A percentile compares a stretch with the other conserved stretches of the same genome.
phyloP scores from a whole-genome alignment of 2,888 invertebrate genomes.

The Ectropis crepuscularia region DNA sequence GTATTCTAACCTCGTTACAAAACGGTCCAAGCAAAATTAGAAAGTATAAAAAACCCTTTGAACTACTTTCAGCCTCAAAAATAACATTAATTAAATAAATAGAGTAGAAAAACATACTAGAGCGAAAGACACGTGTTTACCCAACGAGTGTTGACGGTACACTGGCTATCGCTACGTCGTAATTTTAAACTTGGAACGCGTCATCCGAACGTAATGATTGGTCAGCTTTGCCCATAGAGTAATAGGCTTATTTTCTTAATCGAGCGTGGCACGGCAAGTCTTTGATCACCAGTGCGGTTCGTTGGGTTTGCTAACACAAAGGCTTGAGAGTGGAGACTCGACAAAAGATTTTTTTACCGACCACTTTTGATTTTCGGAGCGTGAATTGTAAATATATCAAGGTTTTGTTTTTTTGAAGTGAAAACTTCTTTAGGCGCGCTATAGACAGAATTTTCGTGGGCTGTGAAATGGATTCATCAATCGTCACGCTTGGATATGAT shows the following conservation, averaged over 20 bases:
- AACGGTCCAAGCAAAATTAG: too few relatives aligned
- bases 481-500: too few relatives aligned
- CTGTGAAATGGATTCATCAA: too few relatives aligned
- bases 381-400: conserved; percentile 28
- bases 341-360: conserved; percentile 21
- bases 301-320: conserved; percentile 65
- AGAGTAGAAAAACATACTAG: conserved; percentile 35
- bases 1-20: too few relatives aligned
- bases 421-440: too few relatives aligned
- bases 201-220: conserved; percentile 65
- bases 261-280: conserved; percentile 57
- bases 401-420: not conserved
- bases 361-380: conserved; percentile 35
- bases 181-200: conserved; percentile 71
- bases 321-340: conserved; percentile 35
- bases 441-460: too few relatives aligned
- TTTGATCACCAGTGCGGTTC: conserved; percentile 67
- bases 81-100: not conserved
- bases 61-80: not conserved
- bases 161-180: conserved; percentile 49
- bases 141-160: conserved; percentile 44
- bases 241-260: conserved; percentile 68
- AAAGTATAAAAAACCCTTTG: too few relatives aligned
- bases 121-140: conserved; percentile 52
- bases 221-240: conserved; percentile 68